These are phyloP conservation scores for Aphelenchoides fujianensis DNA, from an alignment of 1,140 invertebrate genomes.

Conservation along the genomic window DNA sequence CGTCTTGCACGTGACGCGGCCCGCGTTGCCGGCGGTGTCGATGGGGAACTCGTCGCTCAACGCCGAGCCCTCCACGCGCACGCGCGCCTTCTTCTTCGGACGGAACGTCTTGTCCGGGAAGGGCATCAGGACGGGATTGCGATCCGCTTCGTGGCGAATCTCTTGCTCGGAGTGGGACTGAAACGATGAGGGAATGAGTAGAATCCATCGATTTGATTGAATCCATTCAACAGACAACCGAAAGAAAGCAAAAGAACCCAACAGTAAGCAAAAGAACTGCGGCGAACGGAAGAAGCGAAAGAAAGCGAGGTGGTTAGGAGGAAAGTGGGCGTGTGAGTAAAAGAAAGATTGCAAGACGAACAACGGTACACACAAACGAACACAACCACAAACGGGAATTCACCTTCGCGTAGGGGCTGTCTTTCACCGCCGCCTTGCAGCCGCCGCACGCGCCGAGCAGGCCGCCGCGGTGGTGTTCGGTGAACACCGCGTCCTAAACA, in stretches of 20 bases:
- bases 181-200: neutral
- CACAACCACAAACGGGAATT: no score
- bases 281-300: no score
- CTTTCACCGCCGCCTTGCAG: no score
- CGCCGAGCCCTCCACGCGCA: constrained; percentile 80
- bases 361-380: no score
- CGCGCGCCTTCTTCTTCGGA: constrained; percentile 79
- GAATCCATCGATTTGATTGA: constrained; percentile 1
- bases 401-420: no score
- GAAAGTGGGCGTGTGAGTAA: constrained; percentile 10
- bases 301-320: no score
- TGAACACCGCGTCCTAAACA: no score
- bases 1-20: constrained; percentile 77
- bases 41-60: constrained; percentile 96
- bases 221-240: constrained; percentile 17
- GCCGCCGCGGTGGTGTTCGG: no score
- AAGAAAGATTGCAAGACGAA: neutral
- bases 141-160: constrained; percentile 68
- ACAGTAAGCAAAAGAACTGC: no score
- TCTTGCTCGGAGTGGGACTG: constrained; percentile 42
- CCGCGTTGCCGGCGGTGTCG: constrained; percentile 89
- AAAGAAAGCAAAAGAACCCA: constrained; percentile 23
- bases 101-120: constrained; percentile 85
- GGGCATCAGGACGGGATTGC: constrained; percentile 82
- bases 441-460: no score